A percentile compares a stretch with the other conserved stretches of the same genome.
phyloP scores from a whole-genome alignment of 1,140 invertebrate species.

The Drosophila willistoni region DNA sequence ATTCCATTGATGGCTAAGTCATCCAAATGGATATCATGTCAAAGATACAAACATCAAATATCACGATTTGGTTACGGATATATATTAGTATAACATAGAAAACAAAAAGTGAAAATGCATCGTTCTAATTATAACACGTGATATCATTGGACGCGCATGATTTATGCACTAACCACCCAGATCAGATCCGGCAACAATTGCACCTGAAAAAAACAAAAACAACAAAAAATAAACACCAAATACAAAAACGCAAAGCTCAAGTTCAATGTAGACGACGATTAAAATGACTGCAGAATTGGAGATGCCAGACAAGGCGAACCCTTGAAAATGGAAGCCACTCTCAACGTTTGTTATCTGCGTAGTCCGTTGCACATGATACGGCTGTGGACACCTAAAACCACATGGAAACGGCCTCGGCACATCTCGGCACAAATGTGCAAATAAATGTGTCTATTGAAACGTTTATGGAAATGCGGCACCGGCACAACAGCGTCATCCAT shows the following conservation, averaged over 20 bases:
- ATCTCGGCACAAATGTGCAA: conserved; percentile 34
- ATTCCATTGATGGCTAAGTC: conserved; percentile 45
- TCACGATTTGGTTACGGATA: conserved; percentile 64
- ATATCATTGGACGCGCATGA: conserved; percentile 72
- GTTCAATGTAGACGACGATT: conserved; percentile 61
- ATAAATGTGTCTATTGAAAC: conserved; percentile 33
- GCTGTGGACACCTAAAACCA: conserved; percentile 56
- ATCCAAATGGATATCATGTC: conserved; percentile 23
- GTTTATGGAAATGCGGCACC: conserved; percentile 57
- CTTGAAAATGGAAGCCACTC: conserved; percentile 73
- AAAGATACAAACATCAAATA: conserved; percentile 73
- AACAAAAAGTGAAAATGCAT: conserved; percentile 70
- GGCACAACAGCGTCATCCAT: not conserved
- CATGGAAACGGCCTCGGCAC: conserved; percentile 39
- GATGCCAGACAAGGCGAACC: conserved; percentile 74
- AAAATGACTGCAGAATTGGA: conserved; percentile 54
- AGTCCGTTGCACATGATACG: conserved; percentile 37
- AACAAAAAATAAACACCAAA: too few species aligned
- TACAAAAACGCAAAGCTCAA: conserved; percentile 40
- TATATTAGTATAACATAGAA: not conserved
- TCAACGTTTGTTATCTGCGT: conserved; percentile 43
- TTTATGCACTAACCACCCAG: conserved; percentile 42
- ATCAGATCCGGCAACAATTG: conserved; percentile 48
- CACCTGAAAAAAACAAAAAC: conserved; percentile 52
- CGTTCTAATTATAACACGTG: conserved; percentile 76